phyloP scores from a whole-genome alignment of 2,888 invertebrate species.

The Lycocerus yunnanus region DNA sequence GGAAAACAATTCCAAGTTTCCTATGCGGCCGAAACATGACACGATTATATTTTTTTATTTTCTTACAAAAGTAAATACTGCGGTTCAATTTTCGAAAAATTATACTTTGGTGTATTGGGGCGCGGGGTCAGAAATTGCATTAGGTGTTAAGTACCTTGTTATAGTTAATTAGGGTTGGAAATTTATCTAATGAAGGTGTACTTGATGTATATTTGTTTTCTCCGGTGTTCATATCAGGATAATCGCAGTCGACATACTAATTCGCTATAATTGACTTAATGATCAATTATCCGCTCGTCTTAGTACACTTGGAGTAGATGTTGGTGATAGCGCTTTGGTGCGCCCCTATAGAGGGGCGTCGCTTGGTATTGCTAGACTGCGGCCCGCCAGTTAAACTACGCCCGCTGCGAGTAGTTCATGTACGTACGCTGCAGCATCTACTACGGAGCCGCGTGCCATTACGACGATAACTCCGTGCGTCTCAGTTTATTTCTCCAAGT shows the following conservation, averaged over 20 bases:
- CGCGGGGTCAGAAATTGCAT: neutral
- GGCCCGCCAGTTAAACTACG: conserved; percentile 53
- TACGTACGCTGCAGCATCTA: conserved; percentile 39
- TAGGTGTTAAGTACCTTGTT: neutral
- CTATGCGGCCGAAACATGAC: too few relatives aligned
- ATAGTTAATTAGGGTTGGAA: neutral
- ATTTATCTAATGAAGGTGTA: neutral
- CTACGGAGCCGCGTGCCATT: conserved; percentile 31
- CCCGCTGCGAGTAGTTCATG: conserved; percentile 44
- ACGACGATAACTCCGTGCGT: conserved; percentile 25
- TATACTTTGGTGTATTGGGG: too few relatives aligned
- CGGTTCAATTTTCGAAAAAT: too few relatives aligned
- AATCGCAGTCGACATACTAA: conserved; percentile 49
- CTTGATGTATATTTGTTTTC: neutral
- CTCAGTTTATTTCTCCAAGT: neutral
- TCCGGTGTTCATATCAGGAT: conserved; percentile 26
- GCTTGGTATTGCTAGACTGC: conserved; percentile 47
- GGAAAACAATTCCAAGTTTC: neutral
- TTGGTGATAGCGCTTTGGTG: conserved; percentile 43
- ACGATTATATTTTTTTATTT: too few relatives aligned
- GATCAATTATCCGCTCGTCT: conserved; percentile 51
- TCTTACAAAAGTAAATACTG: too few relatives aligned
- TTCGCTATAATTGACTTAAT: conserved; percentile 52
- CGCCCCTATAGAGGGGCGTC: conserved; percentile 49
- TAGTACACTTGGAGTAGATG: conserved; percentile 42